Evolutionary conservation across 2,888 invertebrate species (phyloP).

Genomic region (Stenurella melanura): DNA sequence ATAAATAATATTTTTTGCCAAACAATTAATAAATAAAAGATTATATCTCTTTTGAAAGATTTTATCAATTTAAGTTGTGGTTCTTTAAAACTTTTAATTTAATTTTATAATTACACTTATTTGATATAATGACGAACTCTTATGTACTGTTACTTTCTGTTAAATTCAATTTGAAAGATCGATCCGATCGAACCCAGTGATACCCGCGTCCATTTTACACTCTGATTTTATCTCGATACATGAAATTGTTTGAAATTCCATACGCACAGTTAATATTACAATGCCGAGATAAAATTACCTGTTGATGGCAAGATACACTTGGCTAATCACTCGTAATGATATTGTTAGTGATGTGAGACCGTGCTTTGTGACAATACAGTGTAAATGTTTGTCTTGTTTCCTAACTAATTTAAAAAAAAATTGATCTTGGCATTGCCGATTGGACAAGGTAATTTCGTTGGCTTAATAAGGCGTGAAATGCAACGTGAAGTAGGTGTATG

Average conservation of each 20-base stretch:
- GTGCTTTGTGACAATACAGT: neutral
- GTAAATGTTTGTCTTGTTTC: neutral
- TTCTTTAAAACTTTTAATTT: no score
- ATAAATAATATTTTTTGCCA: no score
- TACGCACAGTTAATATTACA: constrained; percentile 36
- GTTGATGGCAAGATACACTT: constrained; percentile 43
- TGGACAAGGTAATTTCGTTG: neutral
- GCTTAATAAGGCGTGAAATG: neutral
- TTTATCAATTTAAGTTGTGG: no score
- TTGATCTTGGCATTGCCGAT: neutral
- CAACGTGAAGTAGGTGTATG: neutral
- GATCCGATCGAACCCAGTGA: no score
- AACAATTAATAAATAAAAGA: no score
- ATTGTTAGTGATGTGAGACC: constrained; percentile 43
- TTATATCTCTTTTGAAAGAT: no score
- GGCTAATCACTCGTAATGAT: constrained; percentile 47
- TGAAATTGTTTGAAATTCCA: constrained; percentile 11
- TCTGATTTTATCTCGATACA: constrained; percentile 1
- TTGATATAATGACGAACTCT: no score
- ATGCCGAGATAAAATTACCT: constrained; percentile 15
- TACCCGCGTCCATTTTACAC: neutral
- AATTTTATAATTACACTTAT: no score
- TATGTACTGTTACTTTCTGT: no score
- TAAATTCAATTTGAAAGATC: no score
- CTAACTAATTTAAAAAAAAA: neutral